Percentiles rank a stretch among this genome's conserved stretches.
Conservation (phyloP, 2,888 invertebrate genomes). For the Ctenicera cuprea region DNA sequence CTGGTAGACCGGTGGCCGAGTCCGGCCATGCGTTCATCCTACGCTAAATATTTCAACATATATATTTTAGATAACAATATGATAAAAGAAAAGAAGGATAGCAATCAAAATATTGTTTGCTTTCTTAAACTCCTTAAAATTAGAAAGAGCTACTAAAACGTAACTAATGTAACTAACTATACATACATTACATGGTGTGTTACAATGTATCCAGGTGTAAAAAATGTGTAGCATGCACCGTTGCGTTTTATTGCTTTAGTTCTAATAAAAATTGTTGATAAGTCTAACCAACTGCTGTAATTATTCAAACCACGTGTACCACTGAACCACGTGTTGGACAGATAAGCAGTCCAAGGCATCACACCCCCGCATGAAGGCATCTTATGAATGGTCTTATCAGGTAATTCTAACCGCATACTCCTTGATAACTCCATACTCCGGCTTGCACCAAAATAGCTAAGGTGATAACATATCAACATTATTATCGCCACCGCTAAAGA, state of each 20-base stretch:
- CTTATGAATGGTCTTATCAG: constrained; percentile 62
- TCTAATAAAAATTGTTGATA: constrained; percentile 12
- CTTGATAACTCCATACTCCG: constrained; percentile 59
- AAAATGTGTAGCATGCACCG: background rate
- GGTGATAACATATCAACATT: constrained; percentile 68
- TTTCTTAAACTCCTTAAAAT: too few species aligned
- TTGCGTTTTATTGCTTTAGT: background rate
- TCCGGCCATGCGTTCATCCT: too few species aligned
- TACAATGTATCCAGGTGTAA: background rate
- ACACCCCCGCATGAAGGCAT: constrained; percentile 49
- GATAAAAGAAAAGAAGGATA: too few species aligned
- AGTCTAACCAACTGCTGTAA: constrained; percentile 10
- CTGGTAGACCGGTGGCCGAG: too few species aligned
- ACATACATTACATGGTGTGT: too few species aligned
- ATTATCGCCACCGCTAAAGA: constrained; percentile 65
- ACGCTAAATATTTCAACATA: too few species aligned
- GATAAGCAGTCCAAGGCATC: constrained; percentile 42
- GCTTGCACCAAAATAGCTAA: constrained; percentile 68
- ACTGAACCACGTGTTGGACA: constrained; percentile 33
- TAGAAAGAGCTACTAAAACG: too few species aligned
- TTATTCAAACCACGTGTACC: constrained; percentile 21
- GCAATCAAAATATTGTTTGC: too few species aligned
- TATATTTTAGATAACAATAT: too few species aligned
- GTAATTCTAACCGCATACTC: constrained; percentile 58
- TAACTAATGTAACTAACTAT: too few species aligned